Conservation (phyloP, 2,113 vertebrate genomes). For the Peromyscus leucopus region DNA sequence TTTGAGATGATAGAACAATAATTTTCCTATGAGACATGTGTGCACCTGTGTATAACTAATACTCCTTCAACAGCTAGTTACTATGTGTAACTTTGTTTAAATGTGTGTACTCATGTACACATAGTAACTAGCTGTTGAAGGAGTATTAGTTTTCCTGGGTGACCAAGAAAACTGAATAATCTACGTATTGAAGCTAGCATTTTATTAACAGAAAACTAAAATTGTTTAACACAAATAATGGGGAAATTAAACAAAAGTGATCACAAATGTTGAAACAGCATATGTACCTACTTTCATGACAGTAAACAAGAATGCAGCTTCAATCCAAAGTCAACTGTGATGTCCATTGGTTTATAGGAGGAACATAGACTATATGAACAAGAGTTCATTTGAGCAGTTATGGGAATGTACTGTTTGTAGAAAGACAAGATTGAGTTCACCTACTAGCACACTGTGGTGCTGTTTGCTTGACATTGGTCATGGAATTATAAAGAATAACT, state of each 20-base stretch:
- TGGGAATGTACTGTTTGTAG: background rate
- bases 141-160: background rate
- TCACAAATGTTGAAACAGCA: conserved; percentile 9
- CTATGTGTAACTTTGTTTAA: too few relatives aligned
- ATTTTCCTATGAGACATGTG: too few relatives aligned
- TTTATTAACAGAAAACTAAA: background rate
- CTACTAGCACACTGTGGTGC: background rate
- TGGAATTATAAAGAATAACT: background rate
- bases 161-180: background rate
- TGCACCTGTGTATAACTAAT: background rate
- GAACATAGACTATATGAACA: background rate
- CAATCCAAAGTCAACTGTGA: background rate
- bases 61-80: too few relatives aligned
- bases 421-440: background rate
- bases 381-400: background rate
- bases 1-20: background rate
- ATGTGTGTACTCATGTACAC: background rate
- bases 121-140: background rate
- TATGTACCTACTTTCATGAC: conserved; percentile 35
- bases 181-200: background rate
- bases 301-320: conserved; percentile 39
- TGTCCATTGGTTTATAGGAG: too few relatives aligned
- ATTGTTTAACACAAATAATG: background rate
- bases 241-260: background rate
- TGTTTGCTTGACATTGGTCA: background rate